phyloP scores from a whole-genome alignment of 1,140 invertebrate species.

The Scylla paramamosain region DNA sequence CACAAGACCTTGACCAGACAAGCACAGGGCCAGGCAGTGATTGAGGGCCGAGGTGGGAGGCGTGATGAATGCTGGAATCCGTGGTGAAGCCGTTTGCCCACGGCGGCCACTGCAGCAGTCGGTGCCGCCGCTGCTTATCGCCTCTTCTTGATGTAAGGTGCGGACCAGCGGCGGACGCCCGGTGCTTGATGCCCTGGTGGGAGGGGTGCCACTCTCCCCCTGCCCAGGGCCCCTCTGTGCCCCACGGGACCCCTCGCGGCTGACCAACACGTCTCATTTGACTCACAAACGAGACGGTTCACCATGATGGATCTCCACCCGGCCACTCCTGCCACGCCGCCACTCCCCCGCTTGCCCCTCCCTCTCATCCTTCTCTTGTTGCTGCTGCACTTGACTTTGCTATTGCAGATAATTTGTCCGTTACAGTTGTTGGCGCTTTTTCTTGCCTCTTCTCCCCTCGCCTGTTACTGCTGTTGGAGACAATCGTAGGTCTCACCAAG shows the following conservation, averaged over 20 bases:
- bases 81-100: no score
- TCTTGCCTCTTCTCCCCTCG: constrained; percentile 49
- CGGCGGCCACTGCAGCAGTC: constrained; percentile 25
- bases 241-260: constrained; percentile 61
- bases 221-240: constrained; percentile 47
- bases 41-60: not conserved
- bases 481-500: constrained; percentile 58
- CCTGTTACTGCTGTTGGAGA: constrained; percentile 55
- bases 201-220: constrained; percentile 65
- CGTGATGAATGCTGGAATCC: not conserved
- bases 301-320: constrained; percentile 68
- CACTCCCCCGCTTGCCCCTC: constrained; percentile 11
- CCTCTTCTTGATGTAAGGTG: not conserved
- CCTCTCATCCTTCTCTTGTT: constrained; percentile 13
- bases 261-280: constrained; percentile 74
- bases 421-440: constrained; percentile 25
- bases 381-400: constrained; percentile 46
- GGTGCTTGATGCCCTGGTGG: constrained; percentile 52
- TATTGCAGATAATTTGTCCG: not conserved
- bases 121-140: not conserved
- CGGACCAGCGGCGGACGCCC: constrained; percentile 31
- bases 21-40: not conserved
- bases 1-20: not conserved
- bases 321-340: constrained; percentile 26
- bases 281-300: constrained; percentile 75